These are phyloP conservation scores for Drosophila watanabei DNA, from an alignment of 1,140 invertebrate genomes.

Conservation along the genomic window DNA sequence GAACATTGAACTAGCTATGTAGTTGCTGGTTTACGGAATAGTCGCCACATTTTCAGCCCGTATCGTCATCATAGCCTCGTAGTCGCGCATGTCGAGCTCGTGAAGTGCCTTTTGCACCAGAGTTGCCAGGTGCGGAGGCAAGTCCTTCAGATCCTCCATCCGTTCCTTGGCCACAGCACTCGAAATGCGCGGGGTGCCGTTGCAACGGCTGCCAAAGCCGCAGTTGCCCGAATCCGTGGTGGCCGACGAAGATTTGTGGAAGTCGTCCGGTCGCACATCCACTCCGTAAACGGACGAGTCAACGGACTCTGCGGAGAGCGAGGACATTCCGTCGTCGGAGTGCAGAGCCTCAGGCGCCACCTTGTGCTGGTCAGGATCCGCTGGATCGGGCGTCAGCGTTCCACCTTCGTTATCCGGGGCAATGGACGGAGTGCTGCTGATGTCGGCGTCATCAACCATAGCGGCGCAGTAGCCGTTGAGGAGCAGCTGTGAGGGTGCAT, in stretches of 20 bases:
- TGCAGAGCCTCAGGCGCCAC: slow-evolving; percentile 25
- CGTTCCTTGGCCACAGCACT: slow-evolving; percentile 73
- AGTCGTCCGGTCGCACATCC: slow-evolving; percentile 55
- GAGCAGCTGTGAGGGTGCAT: slow-evolving; percentile 87
- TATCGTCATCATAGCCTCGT: slow-evolving; percentile 75
- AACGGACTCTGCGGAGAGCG: slow-evolving; percentile 74
- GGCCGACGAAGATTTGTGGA: slow-evolving; percentile 68
- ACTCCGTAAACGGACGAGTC: slow-evolving; percentile 79
- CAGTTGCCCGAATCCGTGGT: slow-evolving; percentile 78
- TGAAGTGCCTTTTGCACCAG: slow-evolving; percentile 79
- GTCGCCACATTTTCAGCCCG: slow-evolving; percentile 55
- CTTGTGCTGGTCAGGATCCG: slow-evolving; percentile 45
- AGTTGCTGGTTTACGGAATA: slow-evolving; percentile 39
- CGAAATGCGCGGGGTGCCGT: slow-evolving; percentile 60
- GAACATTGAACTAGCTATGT: slow-evolving; percentile 34
- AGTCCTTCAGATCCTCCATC: slow-evolving; percentile 77
- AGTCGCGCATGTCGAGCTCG: slow-evolving; percentile 78
- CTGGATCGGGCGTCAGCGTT: slow-evolving; percentile 59
- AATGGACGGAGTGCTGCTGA: slow-evolving; percentile 24
- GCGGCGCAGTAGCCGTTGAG: slow-evolving; percentile 87
- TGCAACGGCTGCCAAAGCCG: slow-evolving; percentile 46
- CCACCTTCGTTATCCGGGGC: slow-evolving; percentile 38
- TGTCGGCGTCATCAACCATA: slow-evolving; percentile 85
- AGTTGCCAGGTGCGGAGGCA: slow-evolving; percentile 77
- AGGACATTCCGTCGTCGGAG: slow-evolving; percentile 81